Evolutionary conservation across 37 sponge, comb jelly and placozoan genomes (phyloP), one percentile per base, ranked within the genome.

Genomic region (Bolinopsis microptera): DNA sequence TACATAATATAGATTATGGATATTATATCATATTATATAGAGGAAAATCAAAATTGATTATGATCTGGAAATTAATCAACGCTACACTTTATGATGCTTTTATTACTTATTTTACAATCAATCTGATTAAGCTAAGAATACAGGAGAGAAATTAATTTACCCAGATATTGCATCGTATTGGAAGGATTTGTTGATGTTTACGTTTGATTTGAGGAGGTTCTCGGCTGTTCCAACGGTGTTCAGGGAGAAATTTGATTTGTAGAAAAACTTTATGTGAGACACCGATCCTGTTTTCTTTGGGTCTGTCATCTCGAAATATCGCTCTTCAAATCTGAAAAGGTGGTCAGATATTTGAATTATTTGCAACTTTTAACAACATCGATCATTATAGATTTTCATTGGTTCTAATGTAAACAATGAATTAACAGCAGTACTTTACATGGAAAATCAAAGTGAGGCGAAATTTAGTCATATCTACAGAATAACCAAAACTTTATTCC

Each of bases 151-250:
- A 18, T 48, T 48, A 13, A 86, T 48, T 3, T 40, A 86, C 90
- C 30, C 32, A 41, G 32, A 25, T 5, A 40, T n/a, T 22, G n/a
- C 90, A 86, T 86, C 90, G 36, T 86, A 86, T 23, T 86, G 90
- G 90, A 86, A 86, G 39, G 61, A 41, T 38, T 86, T 86, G 61
- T 86, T 40, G 90, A 86, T 26, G 30, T 86, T 86, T 0, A 34
- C 35, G 61, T 86, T 86, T 2, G 61, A 86, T 27, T 86, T 86
- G 8, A 28, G 35, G 27, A 86, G 90, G 5, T 40, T 40, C 31
- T 86, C 48, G 35, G 90, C 90, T 0, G 61, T 30, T 27, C 39
- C 30, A 1, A 41, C 90, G 0, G 90, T 86, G 31, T 86, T 86
- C 90, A 86, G 35, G 28, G 90, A 86, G 1, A 86, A 24, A 26